A percentile compares a stretch with the other conserved stretches of the same genome.
phyloP scores from a whole-genome alignment of 2,888 invertebrate genomes.

The Latrodectus elegans region DNA sequence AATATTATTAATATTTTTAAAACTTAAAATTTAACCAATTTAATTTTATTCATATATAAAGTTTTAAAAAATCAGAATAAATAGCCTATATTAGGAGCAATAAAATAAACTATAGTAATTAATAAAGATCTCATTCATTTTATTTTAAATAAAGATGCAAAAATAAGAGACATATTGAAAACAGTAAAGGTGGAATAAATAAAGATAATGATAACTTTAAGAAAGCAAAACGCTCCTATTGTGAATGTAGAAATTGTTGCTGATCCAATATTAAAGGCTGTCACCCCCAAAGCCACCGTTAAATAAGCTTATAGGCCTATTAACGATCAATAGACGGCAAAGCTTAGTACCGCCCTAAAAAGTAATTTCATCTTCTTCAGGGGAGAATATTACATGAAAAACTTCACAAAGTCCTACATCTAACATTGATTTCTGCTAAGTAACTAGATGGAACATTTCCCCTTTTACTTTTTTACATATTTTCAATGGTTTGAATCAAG shows the following conservation, averaged over 20 bases:
- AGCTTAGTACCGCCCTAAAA: slow-evolving; percentile 60
- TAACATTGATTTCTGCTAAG: slow-evolving; percentile 63
- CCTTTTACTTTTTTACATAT: slow-evolving; percentile 14
- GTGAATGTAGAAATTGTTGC: slow-evolving; percentile 35
- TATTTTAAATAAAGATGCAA: no score
- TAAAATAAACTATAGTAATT: no score
- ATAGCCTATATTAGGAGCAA: no score
- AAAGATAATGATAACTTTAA: no score
- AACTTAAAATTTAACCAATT: no score
- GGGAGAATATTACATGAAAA: slow-evolving; percentile 34
- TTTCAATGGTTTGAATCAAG: no score
- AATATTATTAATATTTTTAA: no score
- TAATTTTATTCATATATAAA: no score
- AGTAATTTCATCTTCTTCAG: slow-evolving; percentile 35
- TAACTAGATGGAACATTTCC: slow-evolving; percentile 58
- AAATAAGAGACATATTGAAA: no score
- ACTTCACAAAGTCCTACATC: slow-evolving; percentile 29
- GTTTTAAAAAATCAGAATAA: no score
- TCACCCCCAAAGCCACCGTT: slow-evolving; percentile 65
- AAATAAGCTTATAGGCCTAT: slow-evolving; percentile 70
- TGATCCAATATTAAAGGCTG: slow-evolving; percentile 66
- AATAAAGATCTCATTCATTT: no score
- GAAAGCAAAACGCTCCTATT: slow-evolving; percentile 10
- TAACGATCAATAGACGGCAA: slow-evolving; percentile 64
- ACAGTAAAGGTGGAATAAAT: no score